Conservation (phyloP, 1,140 invertebrate species). For the Zaprionus vittiger region DNA sequence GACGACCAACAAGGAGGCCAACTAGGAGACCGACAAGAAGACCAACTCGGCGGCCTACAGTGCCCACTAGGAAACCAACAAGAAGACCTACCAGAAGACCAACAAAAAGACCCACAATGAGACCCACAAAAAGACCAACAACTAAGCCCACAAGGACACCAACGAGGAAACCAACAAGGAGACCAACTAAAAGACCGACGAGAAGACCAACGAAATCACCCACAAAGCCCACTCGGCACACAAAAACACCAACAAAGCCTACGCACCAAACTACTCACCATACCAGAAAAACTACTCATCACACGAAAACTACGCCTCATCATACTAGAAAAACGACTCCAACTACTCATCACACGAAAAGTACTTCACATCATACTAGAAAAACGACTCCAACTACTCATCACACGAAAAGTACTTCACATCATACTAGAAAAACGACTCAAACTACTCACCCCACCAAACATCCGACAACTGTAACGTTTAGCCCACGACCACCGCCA, state of each 20-base stretch:
- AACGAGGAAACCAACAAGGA: conserved; percentile 1
- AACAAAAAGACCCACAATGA: too few relatives aligned
- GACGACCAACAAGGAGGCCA: background rate
- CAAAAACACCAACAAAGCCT: conserved; percentile 5
- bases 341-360: background rate
- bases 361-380: background rate
- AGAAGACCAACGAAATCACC: background rate
- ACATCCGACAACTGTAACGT: background rate
- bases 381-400: background rate
- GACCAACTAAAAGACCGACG: conserved; percentile 7
- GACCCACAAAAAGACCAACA: background rate
- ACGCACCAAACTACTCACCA: background rate
- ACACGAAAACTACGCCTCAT: background rate
- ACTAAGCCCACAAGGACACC: background rate
- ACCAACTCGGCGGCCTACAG: background rate
- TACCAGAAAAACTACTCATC: background rate
- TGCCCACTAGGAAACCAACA: background rate
- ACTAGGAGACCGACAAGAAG: background rate
- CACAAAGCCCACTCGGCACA: conserved; percentile 4
- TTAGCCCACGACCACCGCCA: background rate
- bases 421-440: background rate
- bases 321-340: background rate
- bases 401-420: background rate
- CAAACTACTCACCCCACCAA: background rate
- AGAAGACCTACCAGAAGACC: background rate